Conservation (phyloP, 2,797 vertebrate genomes). For the Paguma larvata region DNA sequence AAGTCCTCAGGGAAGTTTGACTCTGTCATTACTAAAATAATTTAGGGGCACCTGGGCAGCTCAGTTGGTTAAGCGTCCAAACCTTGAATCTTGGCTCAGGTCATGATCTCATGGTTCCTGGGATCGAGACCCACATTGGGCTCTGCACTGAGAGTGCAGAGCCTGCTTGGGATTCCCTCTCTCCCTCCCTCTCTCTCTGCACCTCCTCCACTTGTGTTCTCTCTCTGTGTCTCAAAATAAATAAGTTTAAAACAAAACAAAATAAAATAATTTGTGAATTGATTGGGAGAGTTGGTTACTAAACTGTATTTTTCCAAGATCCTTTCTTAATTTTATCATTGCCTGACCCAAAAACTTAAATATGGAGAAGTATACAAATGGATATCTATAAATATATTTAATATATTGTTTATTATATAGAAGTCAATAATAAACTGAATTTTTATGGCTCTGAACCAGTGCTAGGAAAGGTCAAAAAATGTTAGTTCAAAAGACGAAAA, state of each 20-base stretch:
- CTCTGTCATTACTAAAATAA: neutral
- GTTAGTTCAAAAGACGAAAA: slow-evolving; percentile 48
- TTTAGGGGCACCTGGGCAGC: no score
- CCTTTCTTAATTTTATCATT: slow-evolving; percentile 41
- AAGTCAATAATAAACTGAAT: neutral
- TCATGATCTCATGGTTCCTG: no score
- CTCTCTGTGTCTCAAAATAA: no score
- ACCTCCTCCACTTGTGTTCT: no score
- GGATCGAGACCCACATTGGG: no score
- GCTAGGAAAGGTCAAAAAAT: neutral
- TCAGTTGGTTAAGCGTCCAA: no score
- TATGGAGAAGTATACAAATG: neutral
- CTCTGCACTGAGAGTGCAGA: no score
- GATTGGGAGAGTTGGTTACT: slow-evolving; percentile 4
- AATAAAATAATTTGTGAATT: slow-evolving; percentile 42
- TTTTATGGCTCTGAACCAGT: neutral
- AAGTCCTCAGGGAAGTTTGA: neutral
- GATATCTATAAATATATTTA: neutral
- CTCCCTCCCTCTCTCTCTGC: no score
- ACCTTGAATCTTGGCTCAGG: no score
- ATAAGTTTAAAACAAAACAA: no score
- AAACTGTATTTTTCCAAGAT: neutral
- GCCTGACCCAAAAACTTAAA: neutral
- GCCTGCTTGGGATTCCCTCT: no score
- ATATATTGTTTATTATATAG: neutral